A percentile compares a stretch with the other conserved stretches of the same genome.
Evolutionary conservation across 2,888 invertebrate genomes (phyloP).

Genomic region (Pachydiplax longipennis): DNA sequence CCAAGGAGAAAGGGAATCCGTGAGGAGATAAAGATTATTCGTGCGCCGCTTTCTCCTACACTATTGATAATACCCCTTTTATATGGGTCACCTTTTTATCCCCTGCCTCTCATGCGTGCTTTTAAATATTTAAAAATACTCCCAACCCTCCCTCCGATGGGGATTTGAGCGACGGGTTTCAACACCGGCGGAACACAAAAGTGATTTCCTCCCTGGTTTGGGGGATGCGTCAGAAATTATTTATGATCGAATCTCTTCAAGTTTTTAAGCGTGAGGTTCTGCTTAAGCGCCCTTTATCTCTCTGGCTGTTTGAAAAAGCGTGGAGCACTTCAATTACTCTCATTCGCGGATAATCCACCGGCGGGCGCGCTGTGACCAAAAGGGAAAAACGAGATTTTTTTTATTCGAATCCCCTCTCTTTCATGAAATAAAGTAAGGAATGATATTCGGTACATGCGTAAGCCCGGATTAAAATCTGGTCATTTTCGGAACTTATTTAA

Average conservation of each 20-base stretch:
- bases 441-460: no score
- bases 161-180: background rate
- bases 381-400: no score
- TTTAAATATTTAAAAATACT: background rate
- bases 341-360: no score
- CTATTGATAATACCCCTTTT: background rate
- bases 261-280: background rate
- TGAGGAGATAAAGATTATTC: no score
- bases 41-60: no score
- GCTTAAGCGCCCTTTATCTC: background rate
- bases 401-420: no score
- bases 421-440: no score
- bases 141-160: background rate
- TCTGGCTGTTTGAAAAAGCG: background rate
- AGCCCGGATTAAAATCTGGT: no score
- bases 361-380: no score
- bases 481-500: no score
- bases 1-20: background rate
- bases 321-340: no score
- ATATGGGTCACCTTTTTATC: background rate
- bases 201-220: background rate
- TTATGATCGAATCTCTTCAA: background rate
- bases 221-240: background rate
- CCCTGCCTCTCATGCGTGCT: background rate
- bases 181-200: background rate